Conservation (phyloP, 2,113 vertebrate genomes). For the Ptilorrhoa leucosticta region DNA sequence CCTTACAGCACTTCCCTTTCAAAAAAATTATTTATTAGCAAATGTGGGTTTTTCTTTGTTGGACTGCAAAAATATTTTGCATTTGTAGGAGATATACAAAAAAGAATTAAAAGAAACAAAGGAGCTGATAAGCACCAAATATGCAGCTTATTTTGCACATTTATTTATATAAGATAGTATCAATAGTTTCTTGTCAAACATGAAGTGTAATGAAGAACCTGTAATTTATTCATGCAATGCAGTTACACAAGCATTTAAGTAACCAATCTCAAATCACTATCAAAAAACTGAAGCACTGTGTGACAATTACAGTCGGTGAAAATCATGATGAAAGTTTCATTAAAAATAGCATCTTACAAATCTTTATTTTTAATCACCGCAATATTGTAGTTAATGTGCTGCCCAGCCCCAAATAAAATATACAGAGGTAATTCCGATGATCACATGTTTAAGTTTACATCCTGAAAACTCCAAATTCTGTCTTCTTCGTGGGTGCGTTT, state of each 20-base stretch:
- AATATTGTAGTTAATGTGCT: neutral
- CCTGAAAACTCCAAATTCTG: slow-evolving; percentile 90
- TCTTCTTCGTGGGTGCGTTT: slow-evolving; percentile 88
- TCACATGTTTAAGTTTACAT: slow-evolving; percentile 72
- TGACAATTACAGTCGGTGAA: neutral
- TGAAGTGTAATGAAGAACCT: neutral
- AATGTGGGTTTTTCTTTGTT: neutral
- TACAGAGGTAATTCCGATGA: neutral
- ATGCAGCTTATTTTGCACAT: neutral
- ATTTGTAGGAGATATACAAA: neutral
- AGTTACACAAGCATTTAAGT: neutral
- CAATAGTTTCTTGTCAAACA: neutral
- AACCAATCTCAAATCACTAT: neutral
- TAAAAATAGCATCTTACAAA: neutral
- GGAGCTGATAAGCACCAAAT: neutral
- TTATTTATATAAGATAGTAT: neutral
- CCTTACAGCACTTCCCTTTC: neutral
- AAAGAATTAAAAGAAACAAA: neutral
- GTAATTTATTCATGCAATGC: neutral
- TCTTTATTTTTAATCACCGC: neutral
- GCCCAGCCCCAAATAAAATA: neutral
- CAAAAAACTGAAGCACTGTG: neutral
- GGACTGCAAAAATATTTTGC: neutral
- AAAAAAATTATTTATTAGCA: neutral
- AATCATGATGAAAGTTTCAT: neutral